Base-by-base conservation (phyloP, 2,888 invertebrate species). In the Torymus aiolomorphi region DNA sequence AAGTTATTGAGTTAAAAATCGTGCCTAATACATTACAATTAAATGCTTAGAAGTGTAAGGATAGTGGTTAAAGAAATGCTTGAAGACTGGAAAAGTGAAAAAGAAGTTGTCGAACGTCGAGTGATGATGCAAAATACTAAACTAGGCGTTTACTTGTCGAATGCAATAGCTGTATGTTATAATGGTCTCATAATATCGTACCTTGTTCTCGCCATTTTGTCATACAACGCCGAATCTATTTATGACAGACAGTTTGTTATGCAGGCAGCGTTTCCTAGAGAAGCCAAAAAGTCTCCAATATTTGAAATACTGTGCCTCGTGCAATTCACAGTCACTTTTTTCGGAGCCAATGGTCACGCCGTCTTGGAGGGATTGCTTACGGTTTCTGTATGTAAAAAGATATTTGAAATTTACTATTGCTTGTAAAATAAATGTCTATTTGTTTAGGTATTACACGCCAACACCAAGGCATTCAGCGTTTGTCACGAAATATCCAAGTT, bases 401-500 rank as follows among this genome's bases (percentile, higher is more conserved):
- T n/a, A n/a, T n/a, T n/a, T n/a, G n/a, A n/a, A n/a, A n/a, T n/a
- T n/a, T n/a, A n/a, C n/a, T n/a, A n/a, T n/a, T n/a, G n/a, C n/a
- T n/a, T n/a, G n/a, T n/a, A n/a, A n/a, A n/a, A n/a, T n/a, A 76
- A 67, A 24, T 76, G 49, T 49, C 14, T 59, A 20, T n/a, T n/a
- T n/a, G n/a, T 16, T n/a, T 18, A 74, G 74, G 74, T 74, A 16
- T 56, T 74, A 20, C 75, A 76, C 18, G 61, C 75, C 0, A 76
- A 67, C 13, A 67, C 75, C 2, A 76, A 76, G 51, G 75, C 75
- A n/a, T 10, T 69, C 12, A 56, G 56, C 3, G 77, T 78, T 13
- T 77, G 77, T 13, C 73, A 73, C 72, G 63, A 78, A 63, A 42
- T 81, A 61, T 57, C 80, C 66, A 71, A 76, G 57, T 13, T 74